Evolutionary conservation across 1,140 invertebrate genomes (phyloP).

Genomic region (Caerostris extrusa): DNA sequence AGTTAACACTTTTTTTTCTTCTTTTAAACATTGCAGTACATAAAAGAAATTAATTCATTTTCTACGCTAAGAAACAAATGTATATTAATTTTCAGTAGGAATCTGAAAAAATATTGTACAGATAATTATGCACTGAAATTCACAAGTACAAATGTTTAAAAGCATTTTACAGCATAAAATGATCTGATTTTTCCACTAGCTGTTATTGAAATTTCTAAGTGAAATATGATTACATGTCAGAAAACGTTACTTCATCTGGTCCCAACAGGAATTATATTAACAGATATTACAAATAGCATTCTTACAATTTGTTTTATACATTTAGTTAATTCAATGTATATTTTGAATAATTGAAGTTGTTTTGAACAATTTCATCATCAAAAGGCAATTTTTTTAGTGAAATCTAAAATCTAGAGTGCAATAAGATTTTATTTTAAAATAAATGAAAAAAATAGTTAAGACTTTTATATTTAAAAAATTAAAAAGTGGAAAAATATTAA

Average conservation of each 20-base stretch:
- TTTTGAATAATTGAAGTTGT: too few relatives aligned
- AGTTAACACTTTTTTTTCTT: background rate
- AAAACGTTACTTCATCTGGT: background rate
- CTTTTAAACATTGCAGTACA: background rate
- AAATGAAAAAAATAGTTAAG: too few relatives aligned
- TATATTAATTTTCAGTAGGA: background rate
- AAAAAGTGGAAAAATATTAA: too few relatives aligned
- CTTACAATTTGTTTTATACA: too few relatives aligned
- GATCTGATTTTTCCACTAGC: background rate
- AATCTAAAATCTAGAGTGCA: too few relatives aligned
- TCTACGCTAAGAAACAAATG: background rate
- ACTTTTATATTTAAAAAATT: too few relatives aligned
- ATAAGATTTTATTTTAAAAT: too few relatives aligned
- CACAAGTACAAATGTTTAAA: background rate
- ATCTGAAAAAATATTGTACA: slow-evolving; percentile 4
- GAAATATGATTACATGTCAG: background rate
- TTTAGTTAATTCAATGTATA: too few relatives aligned
- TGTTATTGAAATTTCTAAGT: background rate
- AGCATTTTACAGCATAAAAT: background rate
- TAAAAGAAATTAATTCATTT: background rate
- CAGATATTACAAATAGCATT: too few relatives aligned
- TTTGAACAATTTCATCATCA: too few relatives aligned
- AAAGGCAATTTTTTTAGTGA: too few relatives aligned
- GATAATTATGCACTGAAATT: background rate
- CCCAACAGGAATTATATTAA: background rate